These are phyloP conservation scores for Tetrax tetrax DNA, from an alignment of 2,113 vertebrate genomes.

Conservation along the genomic window DNA sequence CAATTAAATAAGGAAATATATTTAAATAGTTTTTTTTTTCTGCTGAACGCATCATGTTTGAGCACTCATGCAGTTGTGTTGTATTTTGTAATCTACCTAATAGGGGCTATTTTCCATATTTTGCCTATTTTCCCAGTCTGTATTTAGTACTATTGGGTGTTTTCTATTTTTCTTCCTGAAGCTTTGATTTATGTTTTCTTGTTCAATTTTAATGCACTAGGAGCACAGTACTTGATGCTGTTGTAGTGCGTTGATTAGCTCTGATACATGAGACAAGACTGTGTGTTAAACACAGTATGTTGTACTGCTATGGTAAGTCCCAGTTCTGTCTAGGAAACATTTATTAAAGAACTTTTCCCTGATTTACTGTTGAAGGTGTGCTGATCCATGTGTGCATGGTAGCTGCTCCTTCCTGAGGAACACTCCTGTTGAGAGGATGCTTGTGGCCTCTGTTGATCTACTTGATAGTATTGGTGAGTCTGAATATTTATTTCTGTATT, in stretches of 20 bases:
- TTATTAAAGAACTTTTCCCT: not conserved
- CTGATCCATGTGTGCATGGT: no score
- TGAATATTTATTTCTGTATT: not conserved
- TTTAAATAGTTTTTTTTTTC: not conserved
- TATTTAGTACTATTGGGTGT: not conserved
- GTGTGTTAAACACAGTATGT: not conserved
- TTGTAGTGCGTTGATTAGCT: not conserved
- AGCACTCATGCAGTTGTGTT: not conserved
- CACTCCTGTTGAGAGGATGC: not conserved
- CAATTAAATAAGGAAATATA: not conserved
- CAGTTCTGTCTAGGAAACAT: not conserved
- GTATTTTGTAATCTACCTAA: not conserved
- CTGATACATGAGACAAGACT: not conserved
- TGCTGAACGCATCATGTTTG: not conserved
- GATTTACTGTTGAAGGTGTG: not conserved
- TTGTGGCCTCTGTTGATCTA: not conserved
- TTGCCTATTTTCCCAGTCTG: not conserved
- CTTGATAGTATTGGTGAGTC: not conserved
- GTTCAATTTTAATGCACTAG: not conserved
- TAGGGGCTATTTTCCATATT: not conserved
- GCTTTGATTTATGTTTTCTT: not conserved
- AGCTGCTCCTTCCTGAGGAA: not conserved
- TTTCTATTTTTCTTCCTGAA: not conserved
- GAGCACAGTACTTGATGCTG: not conserved
- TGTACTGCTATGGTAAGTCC: not conserved